These are phyloP conservation scores for Brienomyrus brachyistius DNA, from an alignment of 2,113 vertebrate genomes.

Conservation along the genomic window DNA sequence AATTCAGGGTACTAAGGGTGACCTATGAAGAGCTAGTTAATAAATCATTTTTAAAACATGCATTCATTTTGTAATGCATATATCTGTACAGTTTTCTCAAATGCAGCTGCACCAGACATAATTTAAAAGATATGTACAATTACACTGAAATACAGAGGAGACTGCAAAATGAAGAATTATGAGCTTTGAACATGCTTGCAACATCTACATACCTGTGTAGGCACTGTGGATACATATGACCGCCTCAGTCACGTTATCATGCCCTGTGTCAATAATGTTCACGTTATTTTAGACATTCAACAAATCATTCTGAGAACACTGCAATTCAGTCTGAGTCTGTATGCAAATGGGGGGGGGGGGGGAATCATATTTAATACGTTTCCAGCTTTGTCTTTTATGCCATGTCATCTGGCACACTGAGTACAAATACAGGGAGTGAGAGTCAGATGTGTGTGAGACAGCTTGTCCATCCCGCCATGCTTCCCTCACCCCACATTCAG, in stretches of 20 bases:
- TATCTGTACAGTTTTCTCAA: background rate
- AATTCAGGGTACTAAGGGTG: background rate
- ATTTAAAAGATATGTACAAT: background rate
- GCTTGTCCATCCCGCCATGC: background rate
- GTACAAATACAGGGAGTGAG: background rate
- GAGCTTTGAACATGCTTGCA: background rate
- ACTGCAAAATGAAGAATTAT: background rate
- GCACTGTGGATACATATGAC: background rate
- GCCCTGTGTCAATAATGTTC: background rate
- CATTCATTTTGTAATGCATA: background rate
- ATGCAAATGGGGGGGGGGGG: background rate
- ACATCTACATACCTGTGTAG: background rate
- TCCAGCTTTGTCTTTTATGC: background rate
- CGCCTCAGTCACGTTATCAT: background rate
- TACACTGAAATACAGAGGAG: background rate
- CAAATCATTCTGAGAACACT: background rate
- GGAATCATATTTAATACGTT: background rate
- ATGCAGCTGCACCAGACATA: background rate
- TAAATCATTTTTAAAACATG: background rate
- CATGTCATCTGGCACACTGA: background rate
- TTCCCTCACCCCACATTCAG: background rate
- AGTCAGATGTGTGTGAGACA: background rate
- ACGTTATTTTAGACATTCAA: background rate
- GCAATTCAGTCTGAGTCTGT: background rate
- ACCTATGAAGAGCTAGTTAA: background rate